Percentiles rank a stretch among this genome's conserved stretches.
These are phyloP conservation scores for Akabosia matsudoensis DNA, from an alignment of 1,140 invertebrate genomes.

Conservation along the genomic window DNA sequence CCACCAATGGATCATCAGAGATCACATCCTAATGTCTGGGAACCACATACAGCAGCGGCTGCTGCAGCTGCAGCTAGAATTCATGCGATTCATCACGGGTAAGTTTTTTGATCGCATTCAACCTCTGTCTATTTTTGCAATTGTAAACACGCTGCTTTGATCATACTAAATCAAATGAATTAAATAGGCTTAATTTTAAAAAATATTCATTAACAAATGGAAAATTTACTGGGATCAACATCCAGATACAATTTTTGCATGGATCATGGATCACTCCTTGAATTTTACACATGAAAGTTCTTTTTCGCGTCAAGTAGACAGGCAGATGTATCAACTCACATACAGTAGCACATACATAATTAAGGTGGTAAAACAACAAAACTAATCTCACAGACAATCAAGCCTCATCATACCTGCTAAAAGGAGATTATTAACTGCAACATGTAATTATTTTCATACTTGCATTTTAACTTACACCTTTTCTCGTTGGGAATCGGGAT, in stretches of 20 bases:
- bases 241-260: not conserved
- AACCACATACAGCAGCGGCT: slow-evolving; percentile 42
- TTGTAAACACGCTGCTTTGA: not conserved
- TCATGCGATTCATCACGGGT: slow-evolving; percentile 46
- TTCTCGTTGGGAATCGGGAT: not conserved
- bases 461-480: not conserved
- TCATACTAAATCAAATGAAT: not conserved
- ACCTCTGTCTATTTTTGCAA: too few species aligned
- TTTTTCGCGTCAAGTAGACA: not conserved
- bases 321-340: not conserved
- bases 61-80: slow-evolving; percentile 44
- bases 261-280: not conserved
- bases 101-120: slow-evolving; percentile 16
- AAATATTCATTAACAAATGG: not conserved
- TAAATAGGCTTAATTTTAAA: not conserved
- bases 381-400: not conserved
- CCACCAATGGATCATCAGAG: slow-evolving; percentile 38
- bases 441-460: not conserved
- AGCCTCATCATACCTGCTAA: not conserved
- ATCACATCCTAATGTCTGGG: slow-evolving; percentile 36
- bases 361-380: slow-evolving; percentile 6
- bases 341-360: not conserved
- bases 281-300: not conserved
- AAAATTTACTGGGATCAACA: not conserved
- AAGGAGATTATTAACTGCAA: not conserved